phyloP scores from a whole-genome alignment of 2,113 vertebrate genomes.

The Elgaria multicarinata region DNA sequence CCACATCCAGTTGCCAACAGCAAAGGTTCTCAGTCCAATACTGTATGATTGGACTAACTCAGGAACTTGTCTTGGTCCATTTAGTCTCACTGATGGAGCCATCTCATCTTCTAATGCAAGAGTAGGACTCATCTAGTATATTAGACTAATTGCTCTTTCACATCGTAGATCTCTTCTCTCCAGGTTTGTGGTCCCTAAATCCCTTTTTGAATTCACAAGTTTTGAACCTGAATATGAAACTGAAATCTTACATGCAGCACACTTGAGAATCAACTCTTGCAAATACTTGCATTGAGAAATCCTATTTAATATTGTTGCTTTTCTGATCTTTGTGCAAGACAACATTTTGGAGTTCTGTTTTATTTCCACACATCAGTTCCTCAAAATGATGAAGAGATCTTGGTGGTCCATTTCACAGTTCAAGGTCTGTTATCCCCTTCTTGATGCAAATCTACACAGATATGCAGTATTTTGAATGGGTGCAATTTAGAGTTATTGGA shows the following conservation, averaged over 20 bases:
- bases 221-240: too few species aligned
- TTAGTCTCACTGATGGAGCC: not conserved
- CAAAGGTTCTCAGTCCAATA: not conserved
- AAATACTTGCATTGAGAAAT: not conserved
- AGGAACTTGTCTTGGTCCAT: not conserved
- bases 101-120: not conserved
- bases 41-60: too few species aligned
- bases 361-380: not conserved
- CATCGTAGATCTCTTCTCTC: too few species aligned
- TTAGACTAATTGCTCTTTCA: too few species aligned
- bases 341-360: not conserved
- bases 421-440: slow-evolving; percentile 20
- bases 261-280: not conserved
- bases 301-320: not conserved
- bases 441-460: slow-evolving; percentile 19
- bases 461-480: not conserved
- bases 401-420: not conserved
- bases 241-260: not conserved
- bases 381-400: not conserved
- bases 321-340: not conserved
- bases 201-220: not conserved
- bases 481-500: slow-evolving; percentile 19
- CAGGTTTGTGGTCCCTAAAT: too few species aligned
- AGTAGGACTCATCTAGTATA: not conserved
- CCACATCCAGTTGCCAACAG: not conserved